These are phyloP conservation scores for Pollachius pollachius DNA, from an alignment of 2,113 vertebrate genomes.

Conservation along the genomic window DNA sequence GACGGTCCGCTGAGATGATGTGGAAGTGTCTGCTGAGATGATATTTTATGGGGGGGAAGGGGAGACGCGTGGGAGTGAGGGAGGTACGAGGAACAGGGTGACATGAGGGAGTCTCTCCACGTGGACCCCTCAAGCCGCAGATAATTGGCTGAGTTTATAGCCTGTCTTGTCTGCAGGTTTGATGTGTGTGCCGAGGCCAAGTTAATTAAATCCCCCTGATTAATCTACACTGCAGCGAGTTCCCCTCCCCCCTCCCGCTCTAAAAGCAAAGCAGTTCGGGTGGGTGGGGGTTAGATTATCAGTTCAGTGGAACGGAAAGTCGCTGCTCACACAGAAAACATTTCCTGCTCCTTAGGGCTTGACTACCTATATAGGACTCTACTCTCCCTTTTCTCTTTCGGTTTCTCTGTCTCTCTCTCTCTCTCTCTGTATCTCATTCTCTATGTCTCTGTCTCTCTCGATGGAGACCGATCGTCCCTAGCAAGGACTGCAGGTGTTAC, in stretches of 20 bases:
- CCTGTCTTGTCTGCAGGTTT: conserved; percentile 71
- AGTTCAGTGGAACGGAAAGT: conserved; percentile 45
- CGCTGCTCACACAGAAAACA: conserved; percentile 46
- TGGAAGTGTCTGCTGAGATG: too few species aligned
- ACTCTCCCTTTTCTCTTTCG: too few species aligned
- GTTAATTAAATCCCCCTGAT: conserved; percentile 79
- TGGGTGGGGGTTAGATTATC: conserved; percentile 34
- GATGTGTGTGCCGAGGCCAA: conserved; percentile 66
- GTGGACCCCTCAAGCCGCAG: conserved; percentile 28
- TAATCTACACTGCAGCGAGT: conserved; percentile 72
- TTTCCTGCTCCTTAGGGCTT: conserved; percentile 25
- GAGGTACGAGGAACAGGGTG: conserved; percentile 20
- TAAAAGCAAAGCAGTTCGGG: conserved; percentile 32
- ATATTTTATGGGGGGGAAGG: not conserved
- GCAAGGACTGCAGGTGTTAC: not conserved
- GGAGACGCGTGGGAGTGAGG: conserved; percentile 2
- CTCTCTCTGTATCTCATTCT: too few species aligned
- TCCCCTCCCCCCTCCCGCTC: conserved; percentile 32
- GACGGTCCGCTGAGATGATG: too few species aligned
- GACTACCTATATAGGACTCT: too few species aligned
- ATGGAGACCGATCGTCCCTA: too few species aligned
- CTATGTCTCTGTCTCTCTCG: too few species aligned
- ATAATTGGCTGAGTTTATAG: conserved; percentile 78
- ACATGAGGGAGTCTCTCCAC: conserved; percentile 10
- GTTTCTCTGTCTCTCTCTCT: too few species aligned